Base-by-base conservation (phyloP, 2,888 invertebrate species). In the Onchidella celtica region DNA sequence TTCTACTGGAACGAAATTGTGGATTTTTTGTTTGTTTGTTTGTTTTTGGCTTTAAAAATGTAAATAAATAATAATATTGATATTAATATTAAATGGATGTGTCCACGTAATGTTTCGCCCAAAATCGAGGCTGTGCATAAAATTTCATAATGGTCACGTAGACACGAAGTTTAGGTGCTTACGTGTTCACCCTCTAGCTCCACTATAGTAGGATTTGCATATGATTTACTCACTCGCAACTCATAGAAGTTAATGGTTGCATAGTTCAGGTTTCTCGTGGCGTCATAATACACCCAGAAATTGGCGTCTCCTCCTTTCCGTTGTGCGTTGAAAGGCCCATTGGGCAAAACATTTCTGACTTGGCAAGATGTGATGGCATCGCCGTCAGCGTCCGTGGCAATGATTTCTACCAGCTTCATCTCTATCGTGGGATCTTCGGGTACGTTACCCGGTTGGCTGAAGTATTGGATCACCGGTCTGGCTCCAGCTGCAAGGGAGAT, bases 211-310 rank as follows among this genome's bases (percentile, higher is more conserved):
- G n/a, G n/a, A n/a, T n/a, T n/a, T n/a, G n/a, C n/a, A n/a, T n/a
- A n/a, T n/a, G n/a, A n/a, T n/a, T n/a, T n/a, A n/a, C 76, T 38
- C 32, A 76, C 77, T 55, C 27, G 29, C 3, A 77, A 24, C 0
- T 66, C 17, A 24, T 77, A 77, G 27, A 77, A 77, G 24, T 57
- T 68, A 14, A 3, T 27, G 6, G 29, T 55, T 1, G 24, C 55
- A 27, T 77, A 77, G 34, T 27, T 55, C 4, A 77, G 68, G 36
- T 29, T 57, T 17, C 32, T 24, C 0, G 66, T 77, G 55, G 57
- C 57, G 34, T 77, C 57, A 34, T 68, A 57, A 55, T 65, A 63
- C 6, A 77, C 57, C 55, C 55, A 77, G 27, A 32, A 68, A 9
- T 57, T 47, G 0, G 36, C 27, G 14, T 29, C 36, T 6, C 47